Percentiles rank a stretch among this genome's conserved stretches.
Evolutionary conservation across 2,888 invertebrate species (phyloP).

Genomic region (Philereme transversata): DNA sequence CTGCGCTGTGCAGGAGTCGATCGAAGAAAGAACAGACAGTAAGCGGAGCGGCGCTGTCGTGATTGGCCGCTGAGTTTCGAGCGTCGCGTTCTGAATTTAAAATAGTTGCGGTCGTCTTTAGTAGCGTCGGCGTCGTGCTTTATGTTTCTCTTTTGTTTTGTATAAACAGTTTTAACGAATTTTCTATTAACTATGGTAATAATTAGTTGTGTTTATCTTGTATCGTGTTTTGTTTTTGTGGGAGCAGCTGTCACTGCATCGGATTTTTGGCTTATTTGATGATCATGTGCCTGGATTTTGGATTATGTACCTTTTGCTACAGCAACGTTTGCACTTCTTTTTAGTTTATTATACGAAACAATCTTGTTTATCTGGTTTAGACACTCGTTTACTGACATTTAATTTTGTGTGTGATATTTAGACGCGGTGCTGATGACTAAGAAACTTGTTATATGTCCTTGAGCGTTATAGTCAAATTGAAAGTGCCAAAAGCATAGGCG

Average conservation of each 20-base stretch:
- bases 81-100: constrained; percentile 64
- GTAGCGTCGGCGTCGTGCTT: constrained; percentile 63
- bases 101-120: constrained; percentile 69
- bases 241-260: constrained; percentile 52
- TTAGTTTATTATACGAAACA: constrained; percentile 12
- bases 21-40: constrained; percentile 68
- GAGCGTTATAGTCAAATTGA: constrained; percentile 34
- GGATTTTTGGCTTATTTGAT: constrained; percentile 53
- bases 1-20: constrained; percentile 75
- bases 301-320: constrained; percentile 43
- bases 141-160: constrained; percentile 52
- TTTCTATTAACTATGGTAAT: constrained; percentile 48
- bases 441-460: constrained; percentile 37
- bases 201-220: constrained; percentile 40
- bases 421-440: constrained; percentile 27
- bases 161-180: constrained; percentile 29
- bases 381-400: constrained; percentile 16
- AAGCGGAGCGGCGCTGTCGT: constrained; percentile 75
- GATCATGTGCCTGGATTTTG: constrained; percentile 38
- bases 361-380: constrained; percentile 17
- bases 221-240: constrained; percentile 51
- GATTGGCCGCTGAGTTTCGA: constrained; percentile 64
- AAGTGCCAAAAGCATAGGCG: constrained; percentile 38
- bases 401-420: constrained; percentile 9
- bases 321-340: constrained; percentile 34